Conservation (phyloP, 2,113 vertebrate species). For the Cichladusa arquata region DNA sequence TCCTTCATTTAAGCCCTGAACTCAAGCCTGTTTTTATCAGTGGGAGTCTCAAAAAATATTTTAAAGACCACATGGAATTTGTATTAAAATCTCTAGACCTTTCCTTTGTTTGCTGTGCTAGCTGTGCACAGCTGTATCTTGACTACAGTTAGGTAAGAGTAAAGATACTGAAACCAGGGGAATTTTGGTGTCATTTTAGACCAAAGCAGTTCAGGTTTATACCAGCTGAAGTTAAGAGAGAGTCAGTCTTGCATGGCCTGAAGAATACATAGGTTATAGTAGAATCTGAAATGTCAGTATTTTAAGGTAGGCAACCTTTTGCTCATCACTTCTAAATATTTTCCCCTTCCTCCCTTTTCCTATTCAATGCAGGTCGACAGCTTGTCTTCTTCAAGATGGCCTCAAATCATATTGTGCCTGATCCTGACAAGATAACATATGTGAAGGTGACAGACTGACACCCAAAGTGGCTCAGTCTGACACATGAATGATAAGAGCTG, state of each 20-base stretch:
- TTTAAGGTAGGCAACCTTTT: not conserved
- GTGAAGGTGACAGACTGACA: slow-evolving; percentile 74
- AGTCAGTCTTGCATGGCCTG: not conserved
- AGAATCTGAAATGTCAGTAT: not conserved
- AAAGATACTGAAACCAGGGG: not conserved
- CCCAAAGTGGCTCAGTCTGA: not conserved
- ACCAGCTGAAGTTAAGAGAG: not conserved
- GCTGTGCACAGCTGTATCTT: not conserved
- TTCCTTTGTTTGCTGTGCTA: not conserved
- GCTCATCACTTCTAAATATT: not conserved
- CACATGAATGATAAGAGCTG: not conserved
- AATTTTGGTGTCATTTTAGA: not conserved
- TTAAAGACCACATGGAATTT: not conserved
- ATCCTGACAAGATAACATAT: slow-evolving; percentile 78
- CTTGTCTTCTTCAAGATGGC: slow-evolving; percentile 88
- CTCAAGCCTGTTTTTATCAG: not conserved
- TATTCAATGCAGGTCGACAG: slow-evolving; percentile 77
- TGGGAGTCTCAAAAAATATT: not conserved
- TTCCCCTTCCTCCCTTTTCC: not conserved
- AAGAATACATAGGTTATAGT: not conserved
- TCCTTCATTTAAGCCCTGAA: not conserved
- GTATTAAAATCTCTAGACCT: not conserved
- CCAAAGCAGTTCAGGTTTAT: not conserved
- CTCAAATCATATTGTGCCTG: slow-evolving; percentile 72
- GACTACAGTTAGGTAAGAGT: not conserved